Conservation (phyloP, 2,113 vertebrate species). For the Balaenoptera acutorostrata region DNA sequence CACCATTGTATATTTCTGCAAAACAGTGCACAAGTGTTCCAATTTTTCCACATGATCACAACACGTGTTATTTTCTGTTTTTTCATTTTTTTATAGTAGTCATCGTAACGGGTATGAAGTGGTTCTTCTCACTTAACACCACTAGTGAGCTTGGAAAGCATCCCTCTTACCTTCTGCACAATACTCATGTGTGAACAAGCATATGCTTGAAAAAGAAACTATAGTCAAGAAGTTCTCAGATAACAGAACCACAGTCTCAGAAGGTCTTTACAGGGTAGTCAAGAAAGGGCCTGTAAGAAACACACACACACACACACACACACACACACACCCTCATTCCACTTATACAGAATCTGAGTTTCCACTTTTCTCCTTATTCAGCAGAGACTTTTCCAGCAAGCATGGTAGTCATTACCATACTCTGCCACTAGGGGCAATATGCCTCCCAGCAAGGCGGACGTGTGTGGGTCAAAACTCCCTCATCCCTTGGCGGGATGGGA, state of each 20-base stretch:
- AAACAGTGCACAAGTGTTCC: neutral
- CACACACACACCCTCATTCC: neutral
- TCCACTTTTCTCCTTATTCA: neutral
- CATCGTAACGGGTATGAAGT: neutral
- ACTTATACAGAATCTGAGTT: neutral
- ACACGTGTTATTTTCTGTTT: neutral
- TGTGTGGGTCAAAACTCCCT: neutral
- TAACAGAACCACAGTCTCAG: neutral
- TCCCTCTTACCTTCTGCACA: neutral
- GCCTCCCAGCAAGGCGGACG: neutral
- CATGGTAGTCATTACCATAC: neutral
- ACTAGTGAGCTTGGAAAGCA: neutral
- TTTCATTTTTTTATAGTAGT: neutral
- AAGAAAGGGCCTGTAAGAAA: neutral
- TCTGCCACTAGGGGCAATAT: neutral
- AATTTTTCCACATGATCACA: neutral
- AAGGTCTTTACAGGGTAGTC: neutral
- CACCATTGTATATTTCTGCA: neutral
- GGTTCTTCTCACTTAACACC: neutral
- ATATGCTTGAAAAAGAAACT: neutral
- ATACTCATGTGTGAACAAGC: neutral
- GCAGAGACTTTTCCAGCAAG: neutral
- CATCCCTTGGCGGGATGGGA: neutral
- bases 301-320: neutral
- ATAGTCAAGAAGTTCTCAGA: neutral